Evolutionary conservation across 30 jellyfish, hydroid and myxozoan genomes (phyloP), one percentile per base, ranked within the genome.

Genomic region (Morbakka virulenta): DNA sequence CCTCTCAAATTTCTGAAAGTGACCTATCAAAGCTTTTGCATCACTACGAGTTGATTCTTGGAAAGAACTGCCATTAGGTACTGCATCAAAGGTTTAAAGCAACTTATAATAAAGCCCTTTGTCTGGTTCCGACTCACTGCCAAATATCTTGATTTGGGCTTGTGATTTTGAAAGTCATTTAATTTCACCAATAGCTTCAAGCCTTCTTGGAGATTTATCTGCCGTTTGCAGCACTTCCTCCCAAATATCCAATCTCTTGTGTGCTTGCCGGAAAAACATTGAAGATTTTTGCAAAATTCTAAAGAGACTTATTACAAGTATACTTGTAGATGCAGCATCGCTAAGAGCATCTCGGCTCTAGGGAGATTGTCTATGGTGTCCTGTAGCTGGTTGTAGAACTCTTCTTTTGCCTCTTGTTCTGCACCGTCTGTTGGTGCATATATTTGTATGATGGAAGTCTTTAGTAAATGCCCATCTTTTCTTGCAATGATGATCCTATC

Each of bases 231-330:
- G 74, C 79, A 35, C 26, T 52, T 53, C 34, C 57, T 74, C 76
- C 86, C 86, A 52, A 14, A 67, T 51, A 22, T 52, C 85, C 85
- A 70, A 74, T 74, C 31, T 76, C 52, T 41, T 52, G 31, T 74
- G 80, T 26, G 85, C 80, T 74, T 74, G 80, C 63, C 77, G 33
- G 63, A 74, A 74, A 74, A 74, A 74, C 52, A 32, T 74, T 3
- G 62, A 41, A 41, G 13, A 17, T 41, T 22, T 41, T 51, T 52
- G 85, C 57, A 74, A 48, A 28, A 49, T 32, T 27, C 63, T 62
- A 74, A 74, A 74, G 22, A 50, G 80, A 34, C 62, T 50, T 57
- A 34, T 74, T 74, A 63, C 85, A 3, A 11, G 85, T 51, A 69
- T 74, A 32, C 85, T 36, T 74, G 76, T 32, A 22, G 85, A 74